Conservation (phyloP, 2,888 invertebrate genomes). For the Griposia aprilina region DNA sequence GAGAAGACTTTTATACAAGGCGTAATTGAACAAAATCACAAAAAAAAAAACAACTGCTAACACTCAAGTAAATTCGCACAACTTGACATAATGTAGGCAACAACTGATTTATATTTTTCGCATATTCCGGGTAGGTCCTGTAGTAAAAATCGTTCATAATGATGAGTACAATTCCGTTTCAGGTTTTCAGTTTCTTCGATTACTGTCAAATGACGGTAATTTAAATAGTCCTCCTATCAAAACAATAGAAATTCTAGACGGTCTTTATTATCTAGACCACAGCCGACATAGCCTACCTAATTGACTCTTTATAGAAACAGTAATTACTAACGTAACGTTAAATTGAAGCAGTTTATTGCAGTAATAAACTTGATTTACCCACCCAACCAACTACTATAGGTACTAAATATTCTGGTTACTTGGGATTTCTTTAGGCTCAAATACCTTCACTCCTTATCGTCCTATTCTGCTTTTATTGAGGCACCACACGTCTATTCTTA, state of each 20-base stretch:
- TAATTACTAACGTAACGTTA: slow-evolving; percentile 23
- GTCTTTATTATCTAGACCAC: neutral
- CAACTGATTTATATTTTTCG: neutral
- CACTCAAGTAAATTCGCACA: neutral
- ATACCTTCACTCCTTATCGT: slow-evolving; percentile 8
- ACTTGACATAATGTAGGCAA: neutral
- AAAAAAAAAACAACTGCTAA: neutral
- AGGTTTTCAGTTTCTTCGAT: neutral
- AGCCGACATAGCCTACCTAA: slow-evolving; percentile 18
- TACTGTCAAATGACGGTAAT: neutral
- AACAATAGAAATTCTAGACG: neutral
- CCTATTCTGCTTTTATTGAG: neutral
- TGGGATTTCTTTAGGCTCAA: neutral
- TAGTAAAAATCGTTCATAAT: neutral
- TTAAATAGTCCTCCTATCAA: neutral
- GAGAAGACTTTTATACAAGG: neutral
- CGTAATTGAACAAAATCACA: neutral
- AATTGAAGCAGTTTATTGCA: slow-evolving; percentile 27
- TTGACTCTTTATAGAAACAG: slow-evolving; percentile 19
- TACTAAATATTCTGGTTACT: slow-evolving; percentile 3
- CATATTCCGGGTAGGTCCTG: neutral
- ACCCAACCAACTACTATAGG: neutral
- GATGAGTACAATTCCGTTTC: neutral
- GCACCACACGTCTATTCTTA: neutral
- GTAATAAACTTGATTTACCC: slow-evolving; percentile 33